Evolutionary conservation across 2,888 invertebrate genomes (phyloP), one percentile per base, ranked within the genome.

Genomic region (Ommatoiulus sabulosus): DNA sequence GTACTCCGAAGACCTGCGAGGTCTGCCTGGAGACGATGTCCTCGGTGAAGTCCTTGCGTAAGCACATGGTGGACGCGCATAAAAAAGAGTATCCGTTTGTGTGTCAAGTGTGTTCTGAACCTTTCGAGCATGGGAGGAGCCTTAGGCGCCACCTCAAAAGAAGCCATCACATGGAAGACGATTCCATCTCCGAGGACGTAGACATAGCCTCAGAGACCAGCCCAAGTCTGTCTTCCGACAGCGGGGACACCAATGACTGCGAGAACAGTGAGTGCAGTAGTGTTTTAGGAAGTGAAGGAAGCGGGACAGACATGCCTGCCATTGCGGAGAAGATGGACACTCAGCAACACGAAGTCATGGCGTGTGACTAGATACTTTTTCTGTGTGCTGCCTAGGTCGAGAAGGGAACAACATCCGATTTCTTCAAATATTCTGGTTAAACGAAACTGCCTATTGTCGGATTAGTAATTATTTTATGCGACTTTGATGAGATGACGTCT

Each of bases 71-170:
- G 91, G 89, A 94, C 91, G 92, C 93, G 91, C 93, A 94, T 93
- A 95, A 95, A 91, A 97, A 85, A n/a, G 96, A 96, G 5, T 97
- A 97, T 93, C 96, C 96, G 90, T 94, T 97, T 92, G 95, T 96
- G 86, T 97, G 97, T 93, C 94, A 95, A 4, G 95, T 96, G 92
- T 97, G 97, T 93, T 95, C 95, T 91, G 97, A 97, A 93, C 96
- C 97, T 91, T 97, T 97, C 93, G 95, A 97, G 90, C 97, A 97
- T 93, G 94, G 95, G 91, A 95, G 97, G 8, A 96, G 96, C 91
- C 94, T 97, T 90, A 96, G 97, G 0, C 94, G 97, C 3, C 97
- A 97, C 93, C 95, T 97, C 93, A 94, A 97, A 0, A 94, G 96
- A 89, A 94, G 96, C 3, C 97, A 97, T 93, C 96, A 96, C 15